These are phyloP conservation scores for Pseudococcus viburni DNA, from an alignment of 2,888 invertebrate genomes.

Conservation along the genomic window DNA sequence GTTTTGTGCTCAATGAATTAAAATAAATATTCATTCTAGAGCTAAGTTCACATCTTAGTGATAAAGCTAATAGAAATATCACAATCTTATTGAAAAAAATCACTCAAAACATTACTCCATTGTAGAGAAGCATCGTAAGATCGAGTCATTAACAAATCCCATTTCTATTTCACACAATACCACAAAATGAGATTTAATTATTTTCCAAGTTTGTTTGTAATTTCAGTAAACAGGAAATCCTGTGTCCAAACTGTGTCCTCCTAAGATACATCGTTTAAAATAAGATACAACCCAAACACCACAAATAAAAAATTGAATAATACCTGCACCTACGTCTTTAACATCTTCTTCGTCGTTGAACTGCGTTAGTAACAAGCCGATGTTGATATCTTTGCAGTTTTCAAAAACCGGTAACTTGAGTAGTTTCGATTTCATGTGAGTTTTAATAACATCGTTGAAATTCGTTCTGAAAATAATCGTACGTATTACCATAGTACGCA, in stretches of 20 bases:
- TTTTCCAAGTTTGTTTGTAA: neutral
- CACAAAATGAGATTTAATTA: neutral
- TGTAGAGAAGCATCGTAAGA: too few species aligned
- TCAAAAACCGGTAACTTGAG: neutral
- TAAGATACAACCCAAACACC: neutral
- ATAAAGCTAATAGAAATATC: too few species aligned
- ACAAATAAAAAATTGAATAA: too few species aligned
- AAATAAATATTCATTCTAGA: too few species aligned
- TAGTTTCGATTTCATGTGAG: neutral
- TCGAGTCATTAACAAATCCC: too few species aligned
- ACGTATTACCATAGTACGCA: neutral
- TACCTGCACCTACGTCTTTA: neutral
- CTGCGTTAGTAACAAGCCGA: neutral
- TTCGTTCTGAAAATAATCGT: neutral
- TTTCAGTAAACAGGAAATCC: neutral
- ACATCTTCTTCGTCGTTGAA: conserved; percentile 12
- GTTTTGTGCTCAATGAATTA: too few species aligned
- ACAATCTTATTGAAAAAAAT: too few species aligned
- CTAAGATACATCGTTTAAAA: neutral
- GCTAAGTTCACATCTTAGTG: too few species aligned
- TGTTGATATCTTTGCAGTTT: neutral
- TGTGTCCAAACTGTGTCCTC: neutral
- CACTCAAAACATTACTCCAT: too few species aligned
- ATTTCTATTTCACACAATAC: too few species aligned
- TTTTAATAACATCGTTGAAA: conserved; percentile 11